Base-by-base conservation (phyloP, 2,797 vertebrate species). In the Myotis daubentonii region DNA sequence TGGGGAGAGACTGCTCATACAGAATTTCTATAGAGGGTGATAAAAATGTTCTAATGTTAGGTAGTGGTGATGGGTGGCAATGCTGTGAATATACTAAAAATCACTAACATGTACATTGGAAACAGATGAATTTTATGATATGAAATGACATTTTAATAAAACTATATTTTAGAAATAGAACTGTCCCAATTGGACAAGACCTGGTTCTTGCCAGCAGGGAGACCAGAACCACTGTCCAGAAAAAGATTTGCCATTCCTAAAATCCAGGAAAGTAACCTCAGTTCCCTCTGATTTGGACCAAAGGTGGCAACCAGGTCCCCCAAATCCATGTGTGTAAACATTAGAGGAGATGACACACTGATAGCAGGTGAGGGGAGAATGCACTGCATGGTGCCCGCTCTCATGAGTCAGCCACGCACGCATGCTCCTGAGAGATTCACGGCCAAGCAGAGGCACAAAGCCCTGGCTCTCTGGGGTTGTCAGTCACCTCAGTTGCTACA, bases 21-120 rank as follows among this genome's bases (percentile, higher is more conserved):
- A 51, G 9, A 1, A 33, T 36, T 85, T 84, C 68, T 72, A 55
- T 47, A 2, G 0, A 83, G 13, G 3, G 0, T 65, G 13, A 65
- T 68, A 83, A 79, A 94, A 57, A 30, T 76, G 20, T 68, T 83
- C 70, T 78, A 79, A 91, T 82, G 25, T 72, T 82, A 55, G 13
- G 72, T 30, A 66, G 51, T 65, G 23, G 6, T 47, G 20, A 33
- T 81, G 44, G 33, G 86, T 79, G 23, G 82, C 65, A 62, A 60
- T 28, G 44, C 20, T 65, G 22, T n/a, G 72, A 68, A 66, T 65
- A 60, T 30, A 78, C 53, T 44, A 71, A 89, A 60, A 91, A 41
- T 81, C n/a, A 62, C n/a, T 41, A 20, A 85, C 71, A 65, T 30
- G 65, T 71, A 36, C 51, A 81, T 75, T 91, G 84, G 55, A 70